phyloP scores from a whole-genome alignment of 2,113 vertebrate species.

The Seriola dumerili region DNA sequence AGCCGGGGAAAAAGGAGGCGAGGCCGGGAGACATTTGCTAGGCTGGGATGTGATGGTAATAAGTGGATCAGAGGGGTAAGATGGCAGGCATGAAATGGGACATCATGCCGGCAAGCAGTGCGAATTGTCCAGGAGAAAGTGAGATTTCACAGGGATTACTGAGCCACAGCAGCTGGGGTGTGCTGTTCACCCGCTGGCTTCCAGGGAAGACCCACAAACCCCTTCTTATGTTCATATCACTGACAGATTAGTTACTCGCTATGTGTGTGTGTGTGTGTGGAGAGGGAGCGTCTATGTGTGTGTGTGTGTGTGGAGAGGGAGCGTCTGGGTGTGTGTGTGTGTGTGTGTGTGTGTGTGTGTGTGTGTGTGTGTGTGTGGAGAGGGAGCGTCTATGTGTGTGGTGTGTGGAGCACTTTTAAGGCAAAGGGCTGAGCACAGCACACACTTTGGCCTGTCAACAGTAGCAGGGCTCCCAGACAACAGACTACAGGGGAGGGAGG shows the following conservation, averaged over 20 bases:
- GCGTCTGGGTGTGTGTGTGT: constrained; percentile 39
- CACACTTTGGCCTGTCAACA: constrained; percentile 67
- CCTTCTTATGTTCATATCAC: constrained; percentile 73
- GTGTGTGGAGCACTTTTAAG: constrained; percentile 31
- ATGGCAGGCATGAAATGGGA: constrained; percentile 85
- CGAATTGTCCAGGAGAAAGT: constrained; percentile 81
- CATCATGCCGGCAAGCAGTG: constrained; percentile 71
- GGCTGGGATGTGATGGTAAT: constrained; percentile 63
- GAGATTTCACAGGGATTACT: constrained; percentile 87
- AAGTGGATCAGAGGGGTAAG: constrained; percentile 72
- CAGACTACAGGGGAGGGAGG: constrained; percentile 50
- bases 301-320: too few relatives aligned
- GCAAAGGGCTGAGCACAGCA: constrained; percentile 43
- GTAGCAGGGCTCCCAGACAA: constrained; percentile 56
- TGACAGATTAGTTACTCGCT: constrained; percentile 80
- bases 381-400: constrained; percentile 24
- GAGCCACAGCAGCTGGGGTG: constrained; percentile 80
- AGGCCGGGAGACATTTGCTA: constrained; percentile 70
- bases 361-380: constrained; percentile 38
- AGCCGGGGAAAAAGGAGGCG: constrained; percentile 40
- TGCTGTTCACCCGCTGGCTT: constrained; percentile 65
- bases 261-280: constrained; percentile 43
- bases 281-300: constrained; percentile 26
- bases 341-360: constrained; percentile 45
- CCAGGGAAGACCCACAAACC: constrained; percentile 62